Conservation (phyloP, 1,140 invertebrate species). For the Metaphire vulgaris region DNA sequence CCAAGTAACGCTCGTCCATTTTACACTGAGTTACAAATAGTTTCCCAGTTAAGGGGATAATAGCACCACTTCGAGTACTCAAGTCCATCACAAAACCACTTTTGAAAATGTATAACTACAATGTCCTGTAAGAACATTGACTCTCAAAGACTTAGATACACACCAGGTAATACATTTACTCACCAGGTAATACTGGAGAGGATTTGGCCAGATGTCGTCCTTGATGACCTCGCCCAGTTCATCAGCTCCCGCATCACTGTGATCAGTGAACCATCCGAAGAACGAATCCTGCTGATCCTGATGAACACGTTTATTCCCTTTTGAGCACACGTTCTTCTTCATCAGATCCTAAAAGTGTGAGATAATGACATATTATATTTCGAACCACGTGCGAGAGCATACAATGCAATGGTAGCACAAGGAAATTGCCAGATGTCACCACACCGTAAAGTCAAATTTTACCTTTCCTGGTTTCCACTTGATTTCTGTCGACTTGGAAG, state of each 20-base stretch:
- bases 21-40: neutral
- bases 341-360: constrained; percentile 43
- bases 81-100: neutral
- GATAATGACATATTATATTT: too few species aligned
- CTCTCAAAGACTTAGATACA: too few species aligned
- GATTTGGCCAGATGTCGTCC: constrained; percentile 86
- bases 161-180: too few species aligned
- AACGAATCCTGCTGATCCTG: constrained; percentile 46
- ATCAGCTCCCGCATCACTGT: constrained; percentile 49
- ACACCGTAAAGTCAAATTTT: too few species aligned
- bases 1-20: neutral
- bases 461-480: constrained; percentile 51
- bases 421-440: too few species aligned
- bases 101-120: neutral
- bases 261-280: constrained; percentile 53
- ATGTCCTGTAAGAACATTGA: constrained; percentile 39
- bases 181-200: constrained; percentile 79
- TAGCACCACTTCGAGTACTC: neutral
- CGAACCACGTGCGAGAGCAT: too few species aligned
- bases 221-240: constrained; percentile 61
- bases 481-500: constrained; percentile 51
- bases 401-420: too few species aligned
- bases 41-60: neutral
- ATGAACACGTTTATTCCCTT: constrained; percentile 41
- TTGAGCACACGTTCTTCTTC: constrained; percentile 38